Base-by-base conservation (phyloP, 2,888 invertebrate genomes). In the Elysia crispata region DNA sequence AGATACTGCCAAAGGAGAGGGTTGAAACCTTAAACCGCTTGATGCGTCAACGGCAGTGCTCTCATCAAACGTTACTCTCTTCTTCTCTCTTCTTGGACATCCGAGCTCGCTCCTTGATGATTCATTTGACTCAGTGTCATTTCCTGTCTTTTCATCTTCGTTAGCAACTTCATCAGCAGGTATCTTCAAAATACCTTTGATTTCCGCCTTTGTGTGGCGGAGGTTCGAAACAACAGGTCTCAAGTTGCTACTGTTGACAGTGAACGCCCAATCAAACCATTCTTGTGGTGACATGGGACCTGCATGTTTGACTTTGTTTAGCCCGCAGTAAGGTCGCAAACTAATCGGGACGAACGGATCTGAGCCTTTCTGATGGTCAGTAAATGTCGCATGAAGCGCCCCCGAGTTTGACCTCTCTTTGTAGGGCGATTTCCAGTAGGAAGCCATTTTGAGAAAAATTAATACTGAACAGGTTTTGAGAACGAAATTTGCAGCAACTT, bases 391-490 rank as follows among this genome's bases (percentile, higher is more conserved):
- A 11, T 11, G 41, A 11, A 41, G 41, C 5, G 41, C 11, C 41
- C 41, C 41, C 41, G 41, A 41, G 41, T 41, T 15, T 13, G 13
- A 30, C n/a, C 8, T 25, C 60, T 74, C 60, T 30, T 74, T 74
- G 30, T 74, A 74, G 1, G 74, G 74, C 18, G 74, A 74, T 60
- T 30, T 57, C 74, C 74, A 74, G 62, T 74, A 74, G 15, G 62
- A 60, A 8, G 74, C 57, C 74, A 74, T 74, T 31, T 6, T 41
- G 5, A 3, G 11, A 41, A 41, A 41, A 3, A 41, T 11, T 3
- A 41, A 3, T n/a, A n/a, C n/a, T n/a, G 5, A 41, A 41, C 41
- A 11, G 41, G 41, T 41, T 41, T 41, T 41, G 41, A 3, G 11
- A 41, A 6, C 11, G 41, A 41, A 41, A 41, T 6, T n/a, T n/a